Conservation (phyloP, 2,113 vertebrate species). For the Oenanthe melanoleuca region DNA sequence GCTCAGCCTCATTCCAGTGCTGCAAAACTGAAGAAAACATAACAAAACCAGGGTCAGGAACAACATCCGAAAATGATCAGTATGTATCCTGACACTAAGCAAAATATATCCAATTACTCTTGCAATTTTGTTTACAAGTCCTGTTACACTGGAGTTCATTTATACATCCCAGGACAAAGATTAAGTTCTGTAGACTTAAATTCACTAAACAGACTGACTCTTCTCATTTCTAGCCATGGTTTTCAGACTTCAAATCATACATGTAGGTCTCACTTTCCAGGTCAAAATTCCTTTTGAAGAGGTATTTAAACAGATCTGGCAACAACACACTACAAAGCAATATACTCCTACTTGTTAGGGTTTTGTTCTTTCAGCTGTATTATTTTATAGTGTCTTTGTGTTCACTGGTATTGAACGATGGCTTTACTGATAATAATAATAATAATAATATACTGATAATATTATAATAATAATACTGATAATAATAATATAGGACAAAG, state of each 20-base stretch:
- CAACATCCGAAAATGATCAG: background rate
- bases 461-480: background rate
- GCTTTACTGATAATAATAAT: background rate
- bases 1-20: background rate
- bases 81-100: background rate
- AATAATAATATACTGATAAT: background rate
- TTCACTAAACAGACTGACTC: background rate
- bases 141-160: background rate
- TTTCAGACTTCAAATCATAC: constrained; percentile 11
- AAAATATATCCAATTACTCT: background rate
- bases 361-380: background rate
- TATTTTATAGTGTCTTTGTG: background rate
- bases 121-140: background rate
- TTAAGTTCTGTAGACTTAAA: background rate
- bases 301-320: background rate
- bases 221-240: background rate
- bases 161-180: background rate
- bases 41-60: background rate
- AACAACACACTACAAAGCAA: background rate
- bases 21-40: background rate
- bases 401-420: background rate
- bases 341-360: background rate
- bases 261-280: background rate
- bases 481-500: background rate
- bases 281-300: background rate